Evolutionary conservation across 2,113 vertebrate species (phyloP).

Genomic region (Ceratotherium simum): DNA sequence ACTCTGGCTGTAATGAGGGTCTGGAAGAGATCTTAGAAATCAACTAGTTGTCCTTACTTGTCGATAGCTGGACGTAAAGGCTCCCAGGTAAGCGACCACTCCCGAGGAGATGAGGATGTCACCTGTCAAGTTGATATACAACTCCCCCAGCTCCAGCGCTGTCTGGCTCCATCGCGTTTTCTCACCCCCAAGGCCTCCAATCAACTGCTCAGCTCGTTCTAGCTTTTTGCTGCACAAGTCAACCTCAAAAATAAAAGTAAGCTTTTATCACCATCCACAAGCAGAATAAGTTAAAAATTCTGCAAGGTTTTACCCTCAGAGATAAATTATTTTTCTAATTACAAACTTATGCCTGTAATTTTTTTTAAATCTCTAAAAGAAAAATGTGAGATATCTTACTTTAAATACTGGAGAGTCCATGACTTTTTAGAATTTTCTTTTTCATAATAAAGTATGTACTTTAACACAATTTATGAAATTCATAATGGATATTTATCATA

Average conservation of each 20-base stretch:
- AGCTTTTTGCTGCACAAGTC: constrained; percentile 94
- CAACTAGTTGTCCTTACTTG: constrained; percentile 84
- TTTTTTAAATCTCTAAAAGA: neutral
- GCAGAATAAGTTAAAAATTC: neutral
- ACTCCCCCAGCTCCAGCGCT: constrained; percentile 88
- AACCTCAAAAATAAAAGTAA: constrained; percentile 84
- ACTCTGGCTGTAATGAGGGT: neutral
- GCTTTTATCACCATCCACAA: neutral
- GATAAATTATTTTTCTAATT: neutral
- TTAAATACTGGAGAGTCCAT: neutral
- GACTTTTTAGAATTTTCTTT: neutral
- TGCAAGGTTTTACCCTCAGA: neutral
- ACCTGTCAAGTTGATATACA: constrained; percentile 91
- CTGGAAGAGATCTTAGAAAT: neutral
- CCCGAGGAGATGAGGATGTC: constrained; percentile 93
- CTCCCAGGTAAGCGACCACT: constrained; percentile 92
- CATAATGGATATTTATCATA: neutral
- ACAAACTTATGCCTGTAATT: neutral
- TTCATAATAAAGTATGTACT: neutral
- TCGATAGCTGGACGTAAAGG: constrained; percentile 93
- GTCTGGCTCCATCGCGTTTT: constrained; percentile 91
- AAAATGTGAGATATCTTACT: neutral
- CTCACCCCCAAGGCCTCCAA: constrained; percentile 94
- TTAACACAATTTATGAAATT: neutral
- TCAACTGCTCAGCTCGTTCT: constrained; percentile 91